Conservation (phyloP, 1,140 invertebrate species). For the Trachymyrmex cornetzi region DNA sequence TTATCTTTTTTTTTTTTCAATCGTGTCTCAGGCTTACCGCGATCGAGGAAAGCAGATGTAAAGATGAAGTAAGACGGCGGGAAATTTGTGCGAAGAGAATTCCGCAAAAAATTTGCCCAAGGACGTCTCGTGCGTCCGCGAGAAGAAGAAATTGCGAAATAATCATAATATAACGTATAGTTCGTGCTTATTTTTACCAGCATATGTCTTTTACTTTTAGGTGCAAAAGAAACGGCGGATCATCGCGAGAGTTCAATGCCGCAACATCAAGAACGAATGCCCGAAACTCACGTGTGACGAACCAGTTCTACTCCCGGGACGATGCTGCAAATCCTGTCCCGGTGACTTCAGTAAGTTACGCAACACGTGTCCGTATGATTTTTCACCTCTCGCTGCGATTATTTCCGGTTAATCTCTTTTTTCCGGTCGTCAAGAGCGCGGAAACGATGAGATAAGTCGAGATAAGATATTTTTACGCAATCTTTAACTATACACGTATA, state of each 20-base stretch:
- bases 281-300: slow-evolving; percentile 94
- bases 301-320: slow-evolving; percentile 93
- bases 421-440: neutral
- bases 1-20: too few species aligned
- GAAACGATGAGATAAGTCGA: slow-evolving; percentile 14
- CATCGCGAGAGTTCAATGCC: slow-evolving; percentile 94
- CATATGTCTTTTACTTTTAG: slow-evolving; percentile 86
- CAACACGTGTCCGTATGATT: slow-evolving; percentile 13
- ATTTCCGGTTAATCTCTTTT: neutral
- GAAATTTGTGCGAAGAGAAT: neutral
- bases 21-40: neutral
- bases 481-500: neutral
- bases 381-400: neutral
- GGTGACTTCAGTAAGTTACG: slow-evolving; percentile 91
- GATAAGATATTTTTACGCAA: neutral
- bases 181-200: neutral
- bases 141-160: neutral
- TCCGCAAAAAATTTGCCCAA: neutral
- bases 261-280: slow-evolving; percentile 96
- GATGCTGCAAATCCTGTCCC: slow-evolving; percentile 96
- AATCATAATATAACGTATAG: neutral
- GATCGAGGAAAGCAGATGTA: neutral
- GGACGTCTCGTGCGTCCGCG: neutral
- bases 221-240: slow-evolving; percentile 95
- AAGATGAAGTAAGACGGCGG: neutral